phyloP scores from a whole-genome alignment of 2,113 vertebrate species.

The Ifrita kowaldi region DNA sequence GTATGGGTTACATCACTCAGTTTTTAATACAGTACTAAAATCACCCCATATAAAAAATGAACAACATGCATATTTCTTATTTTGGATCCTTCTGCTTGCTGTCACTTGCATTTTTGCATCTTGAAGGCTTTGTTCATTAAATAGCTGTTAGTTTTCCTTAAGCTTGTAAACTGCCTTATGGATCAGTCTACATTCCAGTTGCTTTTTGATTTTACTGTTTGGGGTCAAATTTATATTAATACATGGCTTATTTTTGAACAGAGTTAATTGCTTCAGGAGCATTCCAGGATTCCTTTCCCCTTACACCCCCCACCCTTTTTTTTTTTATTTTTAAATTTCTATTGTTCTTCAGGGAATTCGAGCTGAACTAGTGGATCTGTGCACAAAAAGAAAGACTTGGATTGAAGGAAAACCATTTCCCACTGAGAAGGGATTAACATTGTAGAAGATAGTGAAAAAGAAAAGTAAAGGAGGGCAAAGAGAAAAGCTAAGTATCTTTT shows the following conservation, averaged over 20 bases:
- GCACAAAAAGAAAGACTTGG: conserved; percentile 27
- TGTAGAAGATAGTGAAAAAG: conserved; percentile 65
- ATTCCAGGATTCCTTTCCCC: background rate
- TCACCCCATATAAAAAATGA: background rate
- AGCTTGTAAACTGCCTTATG: background rate
- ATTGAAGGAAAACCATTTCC: conserved; percentile 64
- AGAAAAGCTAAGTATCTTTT: conserved; percentile 69
- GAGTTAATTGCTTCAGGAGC: conserved; percentile 19
- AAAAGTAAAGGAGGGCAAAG: conserved; percentile 63
- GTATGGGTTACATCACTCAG: background rate
- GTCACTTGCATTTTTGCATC: background rate
- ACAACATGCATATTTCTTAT: background rate
- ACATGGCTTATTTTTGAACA: background rate
- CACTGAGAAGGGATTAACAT: conserved; percentile 62
- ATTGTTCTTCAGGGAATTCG: conserved; percentile 31
- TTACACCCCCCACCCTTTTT: accelerated
- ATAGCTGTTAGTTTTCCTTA: background rate
- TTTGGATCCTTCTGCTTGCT: background rate
- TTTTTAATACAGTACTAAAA: background rate
- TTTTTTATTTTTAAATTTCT: background rate
- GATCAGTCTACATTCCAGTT: background rate
- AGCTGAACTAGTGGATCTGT: conserved; percentile 23
- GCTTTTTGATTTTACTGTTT: background rate
- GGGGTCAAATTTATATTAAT: conserved; percentile 9
- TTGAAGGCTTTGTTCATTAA: background rate